Percentiles rank a stretch among this genome's conserved stretches.
Evolutionary conservation across 1,140 invertebrate species (phyloP).

Genomic region (Schlechtendalia chinensis): DNA sequence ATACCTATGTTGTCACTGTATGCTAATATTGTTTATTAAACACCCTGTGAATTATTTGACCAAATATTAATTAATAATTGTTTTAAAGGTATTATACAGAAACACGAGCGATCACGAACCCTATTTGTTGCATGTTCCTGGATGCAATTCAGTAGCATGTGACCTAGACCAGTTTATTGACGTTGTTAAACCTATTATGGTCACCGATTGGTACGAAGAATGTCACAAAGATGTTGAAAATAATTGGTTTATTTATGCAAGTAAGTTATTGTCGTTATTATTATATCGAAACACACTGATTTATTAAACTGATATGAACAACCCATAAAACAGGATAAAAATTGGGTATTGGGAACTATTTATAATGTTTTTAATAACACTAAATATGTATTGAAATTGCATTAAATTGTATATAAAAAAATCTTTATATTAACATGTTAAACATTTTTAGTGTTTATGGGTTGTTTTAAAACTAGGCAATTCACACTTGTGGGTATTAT

Average conservation of each 20-base stretch:
- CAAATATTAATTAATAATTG: background rate
- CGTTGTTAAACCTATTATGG: conserved; percentile 1
- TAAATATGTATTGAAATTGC: too few relatives aligned
- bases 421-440: too few relatives aligned
- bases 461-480: too few relatives aligned
- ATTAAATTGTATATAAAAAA: too few relatives aligned
- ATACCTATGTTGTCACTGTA: conserved; percentile 58
- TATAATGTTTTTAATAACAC: too few relatives aligned
- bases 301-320: too few relatives aligned
- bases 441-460: too few relatives aligned
- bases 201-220: conserved; percentile 38
- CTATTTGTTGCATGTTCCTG: conserved; percentile 41
- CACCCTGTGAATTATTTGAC: background rate
- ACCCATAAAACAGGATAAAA: too few relatives aligned
- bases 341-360: too few relatives aligned
- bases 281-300: too few relatives aligned
- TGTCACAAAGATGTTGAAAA: background rate
- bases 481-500: too few relatives aligned
- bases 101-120: conserved; percentile 30
- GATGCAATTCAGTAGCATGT: conserved; percentile 47
- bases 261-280: background rate
- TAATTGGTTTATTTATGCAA: background rate
- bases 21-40: conserved; percentile 20
- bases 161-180: conserved; percentile 26
- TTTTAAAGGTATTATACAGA: conserved; percentile 44